Percentiles rank a stretch among this genome's conserved stretches.
Evolutionary conservation across 2,888 invertebrate species (phyloP).

Genomic region (Rhodophaea formosa): DNA sequence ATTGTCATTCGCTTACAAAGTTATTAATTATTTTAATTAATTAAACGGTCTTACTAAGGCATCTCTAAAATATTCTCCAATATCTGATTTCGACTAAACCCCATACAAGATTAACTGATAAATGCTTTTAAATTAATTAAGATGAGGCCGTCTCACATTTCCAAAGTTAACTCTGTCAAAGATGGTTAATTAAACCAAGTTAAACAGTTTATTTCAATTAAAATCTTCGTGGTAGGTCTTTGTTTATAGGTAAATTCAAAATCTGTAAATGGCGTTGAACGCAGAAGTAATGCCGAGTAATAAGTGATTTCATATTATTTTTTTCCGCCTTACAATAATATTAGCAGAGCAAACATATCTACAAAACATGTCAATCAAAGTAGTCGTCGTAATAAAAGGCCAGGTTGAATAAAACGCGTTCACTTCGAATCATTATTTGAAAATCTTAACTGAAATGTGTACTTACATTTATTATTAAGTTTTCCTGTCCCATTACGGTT

Average conservation of each 20-base stretch:
- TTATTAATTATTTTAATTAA: background rate
- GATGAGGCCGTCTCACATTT: slow-evolving; percentile 18
- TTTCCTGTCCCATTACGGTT: no score
- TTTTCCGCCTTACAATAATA: no score
- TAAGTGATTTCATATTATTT: no score
- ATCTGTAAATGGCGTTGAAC: background rate
- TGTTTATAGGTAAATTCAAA: background rate
- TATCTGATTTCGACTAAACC: slow-evolving; percentile 1
- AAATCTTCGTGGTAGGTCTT: background rate
- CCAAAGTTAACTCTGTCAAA: slow-evolving; percentile 21
- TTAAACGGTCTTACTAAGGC: background rate
- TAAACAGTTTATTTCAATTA: slow-evolving; percentile 19
- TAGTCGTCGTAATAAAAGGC: background rate
- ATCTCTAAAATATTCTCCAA: background rate
- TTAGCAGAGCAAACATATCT: no score
- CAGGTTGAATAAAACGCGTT: slow-evolving; percentile 1
- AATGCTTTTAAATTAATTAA: slow-evolving; percentile 22
- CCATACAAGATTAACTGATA: slow-evolving; percentile 10
- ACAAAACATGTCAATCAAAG: background rate
- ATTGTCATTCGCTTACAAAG: no score
- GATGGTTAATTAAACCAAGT: slow-evolving; percentile 22
- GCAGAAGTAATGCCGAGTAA: background rate
- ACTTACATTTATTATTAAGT: no score
- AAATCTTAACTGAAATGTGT: no score
- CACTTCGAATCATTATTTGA: slow-evolving; percentile 8